A percentile compares a stretch with the other conserved stretches of the same genome.
phyloP scores from a whole-genome alignment of 2,797 vertebrate genomes.

The Megaceryle alcyon region DNA sequence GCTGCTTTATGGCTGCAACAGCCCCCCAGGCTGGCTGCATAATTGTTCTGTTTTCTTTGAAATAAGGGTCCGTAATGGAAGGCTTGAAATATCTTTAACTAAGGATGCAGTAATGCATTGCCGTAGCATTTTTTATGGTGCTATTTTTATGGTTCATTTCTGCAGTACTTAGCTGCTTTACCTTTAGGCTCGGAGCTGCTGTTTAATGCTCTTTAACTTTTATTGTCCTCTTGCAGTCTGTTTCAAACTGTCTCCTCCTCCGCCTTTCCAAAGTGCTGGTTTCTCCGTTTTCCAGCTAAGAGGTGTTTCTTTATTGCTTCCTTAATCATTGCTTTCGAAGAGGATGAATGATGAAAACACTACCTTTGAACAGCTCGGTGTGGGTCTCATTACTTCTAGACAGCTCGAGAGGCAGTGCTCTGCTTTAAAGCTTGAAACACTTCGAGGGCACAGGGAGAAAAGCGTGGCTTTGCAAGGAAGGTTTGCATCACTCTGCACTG shows the following conservation, averaged over 20 bases:
- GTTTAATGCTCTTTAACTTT: constrained; percentile 80
- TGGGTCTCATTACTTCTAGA: constrained; percentile 32
- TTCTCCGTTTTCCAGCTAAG: constrained; percentile 66
- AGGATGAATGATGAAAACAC: constrained; percentile 62
- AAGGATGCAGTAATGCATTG: not conserved
- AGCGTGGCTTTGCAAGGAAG: not conserved
- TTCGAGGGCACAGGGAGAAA: constrained; percentile 38
- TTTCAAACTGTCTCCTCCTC: constrained; percentile 64
- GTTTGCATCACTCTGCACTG: not conserved
- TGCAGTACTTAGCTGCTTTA: constrained; percentile 66
- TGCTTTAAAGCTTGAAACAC: constrained; percentile 33
- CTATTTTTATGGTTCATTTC: constrained; percentile 66
- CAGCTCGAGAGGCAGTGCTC: constrained; percentile 32
- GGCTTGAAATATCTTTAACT: constrained; percentile 37
- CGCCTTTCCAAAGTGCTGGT: constrained; percentile 63
- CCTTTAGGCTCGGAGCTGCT: constrained; percentile 61
- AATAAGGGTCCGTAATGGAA: not conserved
- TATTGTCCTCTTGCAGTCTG: constrained; percentile 71
- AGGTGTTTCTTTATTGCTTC: constrained; percentile 66
- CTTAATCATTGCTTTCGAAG: constrained; percentile 72
- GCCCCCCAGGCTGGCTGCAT: not conserved
- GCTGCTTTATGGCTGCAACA: not conserved
- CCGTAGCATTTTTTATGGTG: constrained; percentile 12
- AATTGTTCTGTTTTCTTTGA: constrained; percentile 28
- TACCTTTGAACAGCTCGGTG: constrained; percentile 35